Base-by-base conservation (phyloP, 2,797 vertebrate species). In the Agapornis canus region DNA sequence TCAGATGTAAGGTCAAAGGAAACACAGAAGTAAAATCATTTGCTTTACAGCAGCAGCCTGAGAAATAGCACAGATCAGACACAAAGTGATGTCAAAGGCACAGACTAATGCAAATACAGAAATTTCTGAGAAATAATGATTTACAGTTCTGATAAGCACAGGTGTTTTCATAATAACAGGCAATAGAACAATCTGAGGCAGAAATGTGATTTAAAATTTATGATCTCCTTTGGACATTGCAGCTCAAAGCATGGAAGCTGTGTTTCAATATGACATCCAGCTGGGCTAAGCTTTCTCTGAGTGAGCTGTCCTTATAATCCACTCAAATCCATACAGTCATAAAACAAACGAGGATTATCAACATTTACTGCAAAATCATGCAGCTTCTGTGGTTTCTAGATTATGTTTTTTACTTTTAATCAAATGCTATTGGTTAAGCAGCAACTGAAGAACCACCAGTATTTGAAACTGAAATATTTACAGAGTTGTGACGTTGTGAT, bases 311-410 rank as follows among this genome's bases (percentile, higher is more conserved):
- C 68, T 91, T 82, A 87, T 87, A 96, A 95, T 94, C 94, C 82
- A 75, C 69, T 92, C 87, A 91, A 77, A 94, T 94, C 89, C 68
- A 56, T 85, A 71, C 61, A 94, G 68, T 37, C 82, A 91, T 78
- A 91, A 91, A 95, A 52, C 56, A 96, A 94, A 95, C 83, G 64
- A 81, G 89, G 76, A 94, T 93, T 94, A 92, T 48, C 43, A 91
- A 40, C 64, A 91, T 87, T 82, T 71, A 71, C 64, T 78, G 45
- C 35, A 94, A 93, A 92, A 87, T 64, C 31, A 76, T 64, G 56
- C 56, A 56, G 60, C 6, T 82, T 89, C 60, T 60, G 14, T 39
- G 61, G 42, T 9, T 93, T 81, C 37, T 72, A 71, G 56, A 45
- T 76, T 90, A 73, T 51, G 35, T 22, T 45, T 66, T 81, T 49